Evolutionary conservation across 2,797 vertebrate genomes (phyloP).

Genomic region (Gobionotothen gibberifrons): DNA sequence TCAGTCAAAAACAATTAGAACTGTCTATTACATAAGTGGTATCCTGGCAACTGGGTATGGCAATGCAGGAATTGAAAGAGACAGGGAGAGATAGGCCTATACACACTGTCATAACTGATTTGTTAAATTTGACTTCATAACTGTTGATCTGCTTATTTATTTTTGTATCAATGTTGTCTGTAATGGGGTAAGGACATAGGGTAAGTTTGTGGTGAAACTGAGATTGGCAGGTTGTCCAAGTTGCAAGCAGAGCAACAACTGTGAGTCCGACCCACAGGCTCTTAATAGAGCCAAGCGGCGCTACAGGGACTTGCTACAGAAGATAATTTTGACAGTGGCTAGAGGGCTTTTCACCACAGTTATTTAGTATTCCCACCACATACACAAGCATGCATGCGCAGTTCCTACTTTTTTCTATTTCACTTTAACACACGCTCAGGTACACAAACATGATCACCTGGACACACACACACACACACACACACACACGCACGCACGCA

Average conservation of each 20-base stretch:
- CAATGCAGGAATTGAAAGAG: conserved; percentile 59
- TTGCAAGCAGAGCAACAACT: conserved; percentile 54
- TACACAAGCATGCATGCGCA: conserved; percentile 34
- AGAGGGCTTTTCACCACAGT: conserved; percentile 68
- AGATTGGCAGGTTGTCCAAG: conserved; percentile 44
- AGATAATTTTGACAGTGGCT: conserved; percentile 79
- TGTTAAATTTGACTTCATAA: conserved; percentile 53
- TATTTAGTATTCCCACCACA: conserved; percentile 68
- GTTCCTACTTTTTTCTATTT: conserved; percentile 19
- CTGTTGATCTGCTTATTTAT: conserved; percentile 50
- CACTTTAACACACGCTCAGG: not conserved
- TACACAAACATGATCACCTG: not conserved
- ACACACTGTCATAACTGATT: conserved; percentile 55
- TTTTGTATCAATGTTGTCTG: conserved; percentile 30
- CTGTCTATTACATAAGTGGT: conserved; percentile 76
- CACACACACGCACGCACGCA: conserved; percentile 7
- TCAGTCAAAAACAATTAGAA: conserved; percentile 84
- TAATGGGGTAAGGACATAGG: conserved; percentile 12
- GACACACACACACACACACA: not conserved
- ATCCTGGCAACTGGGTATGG: conserved; percentile 82
- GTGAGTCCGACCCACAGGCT: conserved; percentile 56
- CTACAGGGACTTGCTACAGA: conserved; percentile 68
- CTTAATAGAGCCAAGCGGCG: conserved; percentile 51
- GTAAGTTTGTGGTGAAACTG: conserved; percentile 31
- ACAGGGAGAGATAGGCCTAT: conserved; percentile 39